Conservation (phyloP, 2,113 vertebrate species). For the Ibidorhyncha struthersii region DNA sequence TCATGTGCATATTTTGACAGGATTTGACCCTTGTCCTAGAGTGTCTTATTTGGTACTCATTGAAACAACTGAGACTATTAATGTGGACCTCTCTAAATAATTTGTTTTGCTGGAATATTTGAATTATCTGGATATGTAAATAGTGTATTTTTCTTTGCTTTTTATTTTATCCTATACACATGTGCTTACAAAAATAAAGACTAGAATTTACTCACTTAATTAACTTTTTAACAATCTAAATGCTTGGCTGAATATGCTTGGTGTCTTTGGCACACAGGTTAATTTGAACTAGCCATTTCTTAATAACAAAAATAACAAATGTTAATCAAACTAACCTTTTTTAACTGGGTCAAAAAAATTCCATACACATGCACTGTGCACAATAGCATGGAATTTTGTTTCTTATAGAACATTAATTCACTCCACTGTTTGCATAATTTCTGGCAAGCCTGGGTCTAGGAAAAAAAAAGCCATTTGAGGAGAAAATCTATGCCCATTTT, state of each 20-base stretch:
- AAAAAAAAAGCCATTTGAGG: neutral
- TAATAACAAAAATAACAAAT: conserved; percentile 64
- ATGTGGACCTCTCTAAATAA: neutral
- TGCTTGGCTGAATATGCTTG: conserved; percentile 55
- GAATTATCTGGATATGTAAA: neutral
- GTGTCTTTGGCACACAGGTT: conserved; percentile 54
- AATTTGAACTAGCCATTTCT: conserved; percentile 58
- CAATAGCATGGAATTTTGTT: neutral
- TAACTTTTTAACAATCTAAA: conserved; percentile 64
- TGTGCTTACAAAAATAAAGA: neutral
- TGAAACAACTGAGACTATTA: neutral
- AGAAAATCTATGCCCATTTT: neutral
- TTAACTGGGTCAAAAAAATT: conserved; percentile 15
- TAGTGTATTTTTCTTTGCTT: neutral
- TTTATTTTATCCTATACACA: neutral
- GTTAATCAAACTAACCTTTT: conserved; percentile 66
- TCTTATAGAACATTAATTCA: neutral
- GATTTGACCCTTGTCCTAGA: neutral
- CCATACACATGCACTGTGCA: neutral
- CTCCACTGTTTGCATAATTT: neutral
- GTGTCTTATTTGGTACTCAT: neutral
- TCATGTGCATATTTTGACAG: neutral
- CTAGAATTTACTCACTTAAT: conserved; percentile 31
- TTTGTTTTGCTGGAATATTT: neutral
- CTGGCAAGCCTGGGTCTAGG: neutral